A percentile compares a stretch with the other conserved stretches of the same genome.
phyloP scores from a whole-genome alignment of 2,888 invertebrate genomes.

The Tineola bisselliella region DNA sequence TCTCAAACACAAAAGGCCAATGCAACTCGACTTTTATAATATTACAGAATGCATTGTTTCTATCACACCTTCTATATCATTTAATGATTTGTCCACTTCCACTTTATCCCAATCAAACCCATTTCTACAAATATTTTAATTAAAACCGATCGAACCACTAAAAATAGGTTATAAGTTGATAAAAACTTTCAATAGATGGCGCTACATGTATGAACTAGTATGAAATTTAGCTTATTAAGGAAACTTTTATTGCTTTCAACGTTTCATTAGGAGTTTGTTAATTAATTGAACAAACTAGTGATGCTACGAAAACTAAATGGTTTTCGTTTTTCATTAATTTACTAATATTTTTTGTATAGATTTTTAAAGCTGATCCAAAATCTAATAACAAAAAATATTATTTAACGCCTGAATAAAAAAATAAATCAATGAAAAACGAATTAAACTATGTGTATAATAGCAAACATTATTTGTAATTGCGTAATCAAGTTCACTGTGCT shows the following conservation, averaged over 20 bases:
- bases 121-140: too few species aligned
- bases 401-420: background rate
- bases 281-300: background rate
- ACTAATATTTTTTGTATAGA: background rate
- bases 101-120: background rate
- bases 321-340: background rate
- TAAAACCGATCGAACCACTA: too few species aligned
- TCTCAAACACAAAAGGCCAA: background rate
- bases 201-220: background rate
- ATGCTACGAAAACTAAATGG: too few species aligned
- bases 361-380: background rate
- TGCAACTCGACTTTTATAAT: background rate
- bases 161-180: background rate
- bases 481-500: conserved; percentile 35
- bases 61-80: conserved; percentile 12
- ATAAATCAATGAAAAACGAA: background rate
- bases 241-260: background rate
- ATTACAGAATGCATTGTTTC: background rate
- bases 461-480: background rate
- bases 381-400: too few species aligned
- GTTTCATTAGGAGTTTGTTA: background rate
- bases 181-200: background rate
- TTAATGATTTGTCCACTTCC: background rate
- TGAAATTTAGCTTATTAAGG: background rate
- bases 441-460: too few species aligned